A percentile compares a stretch with the other conserved stretches of the same genome.
Evolutionary conservation across 1,140 invertebrate genomes (phyloP).

Genomic region (Saccostrea cuccullata): DNA sequence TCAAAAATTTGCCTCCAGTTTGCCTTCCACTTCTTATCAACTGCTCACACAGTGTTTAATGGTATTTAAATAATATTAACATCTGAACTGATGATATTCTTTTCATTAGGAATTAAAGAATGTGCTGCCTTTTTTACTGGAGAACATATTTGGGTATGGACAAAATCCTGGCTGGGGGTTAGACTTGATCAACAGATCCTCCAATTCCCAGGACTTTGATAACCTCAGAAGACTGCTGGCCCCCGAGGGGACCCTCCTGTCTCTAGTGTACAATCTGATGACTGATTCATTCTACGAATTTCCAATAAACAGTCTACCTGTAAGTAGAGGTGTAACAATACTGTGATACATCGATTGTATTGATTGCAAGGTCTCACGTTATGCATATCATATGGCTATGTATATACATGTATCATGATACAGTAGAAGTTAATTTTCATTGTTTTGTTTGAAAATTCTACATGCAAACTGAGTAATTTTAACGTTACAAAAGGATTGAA

Average conservation of each 20-base stretch:
- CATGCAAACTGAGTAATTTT: too few species aligned
- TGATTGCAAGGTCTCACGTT: too few species aligned
- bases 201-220: constrained; percentile 84
- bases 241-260: constrained; percentile 89
- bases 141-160: constrained; percentile 87
- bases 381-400: too few species aligned
- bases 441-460: too few species aligned
- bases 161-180: constrained; percentile 87
- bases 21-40: too few species aligned
- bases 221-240: constrained; percentile 86
- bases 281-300: constrained; percentile 91
- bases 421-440: too few species aligned
- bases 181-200: constrained; percentile 82
- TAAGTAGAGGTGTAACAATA: too few species aligned
- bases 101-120: constrained; percentile 83
- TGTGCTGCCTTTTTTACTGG: constrained; percentile 85
- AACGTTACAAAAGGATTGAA: too few species aligned
- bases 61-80: background rate
- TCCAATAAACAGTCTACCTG: constrained; percentile 87
- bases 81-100: background rate
- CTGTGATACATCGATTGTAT: too few species aligned
- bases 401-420: too few species aligned
- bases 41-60: too few species aligned
- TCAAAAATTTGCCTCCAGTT: too few species aligned
- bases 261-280: constrained; percentile 89